phyloP scores from a whole-genome alignment of 2,113 vertebrate species.

The Todiramphus chloris region DNA sequence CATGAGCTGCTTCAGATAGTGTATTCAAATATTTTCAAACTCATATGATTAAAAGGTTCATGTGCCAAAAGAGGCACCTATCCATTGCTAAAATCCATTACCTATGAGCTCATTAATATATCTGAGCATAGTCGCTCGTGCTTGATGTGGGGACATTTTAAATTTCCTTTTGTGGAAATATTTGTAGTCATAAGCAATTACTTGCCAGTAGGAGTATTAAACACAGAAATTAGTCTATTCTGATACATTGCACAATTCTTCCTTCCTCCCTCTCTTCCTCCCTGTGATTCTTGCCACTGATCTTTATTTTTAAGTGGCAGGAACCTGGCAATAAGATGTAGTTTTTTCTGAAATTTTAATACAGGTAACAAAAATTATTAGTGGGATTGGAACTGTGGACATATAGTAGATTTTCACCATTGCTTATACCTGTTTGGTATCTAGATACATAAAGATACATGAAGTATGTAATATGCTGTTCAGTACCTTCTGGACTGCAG shows the following conservation, averaged over 20 bases:
- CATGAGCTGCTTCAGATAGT: not conserved
- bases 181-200: not conserved
- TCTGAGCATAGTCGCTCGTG: not conserved
- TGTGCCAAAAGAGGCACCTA: not conserved
- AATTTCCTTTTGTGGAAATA: not conserved
- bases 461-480: not conserved
- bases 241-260: not conserved
- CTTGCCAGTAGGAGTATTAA: not conserved
- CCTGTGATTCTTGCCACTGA: not conserved
- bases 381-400: not conserved
- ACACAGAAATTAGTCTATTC: not conserved
- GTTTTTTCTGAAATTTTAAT: not conserved
- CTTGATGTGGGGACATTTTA: not conserved
- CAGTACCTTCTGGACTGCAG: not conserved
- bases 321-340: not conserved
- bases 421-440: not conserved
- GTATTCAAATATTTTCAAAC: not conserved
- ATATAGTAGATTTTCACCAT: not conserved
- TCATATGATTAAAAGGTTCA: not conserved
- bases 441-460: not conserved
- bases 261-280: not conserved
- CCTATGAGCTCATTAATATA: not conserved
- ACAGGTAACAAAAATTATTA: not conserved
- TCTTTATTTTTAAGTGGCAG: not conserved
- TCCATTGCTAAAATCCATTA: not conserved